Conservation (phyloP, 2,113 vertebrate genomes). For the Nothocercus julius region DNA sequence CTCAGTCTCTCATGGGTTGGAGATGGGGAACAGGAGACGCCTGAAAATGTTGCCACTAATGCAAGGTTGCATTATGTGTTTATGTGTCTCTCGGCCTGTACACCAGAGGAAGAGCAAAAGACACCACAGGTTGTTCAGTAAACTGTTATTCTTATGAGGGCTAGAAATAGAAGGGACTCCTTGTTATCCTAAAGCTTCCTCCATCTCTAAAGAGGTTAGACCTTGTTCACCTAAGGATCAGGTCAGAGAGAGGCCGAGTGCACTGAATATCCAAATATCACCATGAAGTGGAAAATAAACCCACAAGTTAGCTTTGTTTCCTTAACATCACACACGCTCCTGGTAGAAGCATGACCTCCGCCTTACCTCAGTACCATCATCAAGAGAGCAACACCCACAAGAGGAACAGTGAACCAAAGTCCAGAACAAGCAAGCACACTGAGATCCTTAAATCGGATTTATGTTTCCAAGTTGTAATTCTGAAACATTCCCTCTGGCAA, state of each 20-base stretch:
- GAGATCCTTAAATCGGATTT: background rate
- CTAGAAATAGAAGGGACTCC: background rate
- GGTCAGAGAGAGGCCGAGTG: background rate
- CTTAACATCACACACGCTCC: background rate
- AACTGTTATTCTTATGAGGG: background rate
- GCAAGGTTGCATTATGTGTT: rapidly evolving
- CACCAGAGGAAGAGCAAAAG: background rate
- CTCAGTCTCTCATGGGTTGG: background rate
- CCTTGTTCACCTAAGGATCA: background rate
- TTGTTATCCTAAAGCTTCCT: background rate
- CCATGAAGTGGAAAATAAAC: background rate
- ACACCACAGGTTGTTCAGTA: background rate
- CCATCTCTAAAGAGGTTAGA: background rate
- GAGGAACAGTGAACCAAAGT: background rate
- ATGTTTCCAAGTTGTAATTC: background rate
- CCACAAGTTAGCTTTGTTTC: background rate
- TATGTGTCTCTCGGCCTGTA: background rate
- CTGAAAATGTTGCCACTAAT: background rate
- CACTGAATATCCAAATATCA: background rate
- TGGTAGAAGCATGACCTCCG: background rate
- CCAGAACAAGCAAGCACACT: background rate
- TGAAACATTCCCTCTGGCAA: rapidly evolving
- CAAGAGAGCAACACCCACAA: background rate
- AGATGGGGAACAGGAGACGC: background rate
- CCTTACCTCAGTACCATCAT: background rate